Evolutionary conservation across 1,140 invertebrate genomes (phyloP), one percentile per base, ranked within the genome.

Genomic region (Telenomus remus): DNA sequence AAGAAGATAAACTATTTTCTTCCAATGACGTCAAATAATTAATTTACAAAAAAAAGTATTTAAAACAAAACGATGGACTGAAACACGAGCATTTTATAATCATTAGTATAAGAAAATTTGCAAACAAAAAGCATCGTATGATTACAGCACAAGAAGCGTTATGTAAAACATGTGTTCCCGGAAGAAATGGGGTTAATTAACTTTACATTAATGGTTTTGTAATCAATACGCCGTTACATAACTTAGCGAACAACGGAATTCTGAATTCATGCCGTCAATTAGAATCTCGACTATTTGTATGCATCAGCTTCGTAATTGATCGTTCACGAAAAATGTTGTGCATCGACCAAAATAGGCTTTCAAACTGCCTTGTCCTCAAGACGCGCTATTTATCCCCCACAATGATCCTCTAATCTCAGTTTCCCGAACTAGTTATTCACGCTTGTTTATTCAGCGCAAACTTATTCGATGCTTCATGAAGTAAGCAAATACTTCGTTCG

Each of bases 141-240:
- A 65, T 56, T 44, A 42, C 43, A 66, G 14, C 54, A 44, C 37
- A 13, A 43, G 27, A 43, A 34, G n/a, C 37, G 39, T 59, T 68
- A 59, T 47, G 59, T 59, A 47, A 68, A 66, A 60, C 13, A 51
- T 43, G 37, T 13, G 12, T 50, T 53, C 8, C 9, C 43, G 5
- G 35, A 44, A 59, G 39, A 64, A 64, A 72, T 47, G 54, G 56
- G 69, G 54, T 72, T 72, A 72, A 72, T 72, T 72, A 72, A 64
- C 42, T 48, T 63, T 48, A 43, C 53, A 61, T 63, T 71, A 34
- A 63, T 55, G 51, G 49, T 50, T 49, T 49, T 39, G 19, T 46
- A 63, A 63, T 71, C 46, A 61, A 71, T 63, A 60, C 19, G 0
- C 35, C 14, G 50, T 71, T 71, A 63, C 46, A 56, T 71, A 71